These are phyloP conservation scores for Patella ulyssiponensis DNA, from an alignment of 2,888 invertebrate genomes.

Conservation along the genomic window DNA sequence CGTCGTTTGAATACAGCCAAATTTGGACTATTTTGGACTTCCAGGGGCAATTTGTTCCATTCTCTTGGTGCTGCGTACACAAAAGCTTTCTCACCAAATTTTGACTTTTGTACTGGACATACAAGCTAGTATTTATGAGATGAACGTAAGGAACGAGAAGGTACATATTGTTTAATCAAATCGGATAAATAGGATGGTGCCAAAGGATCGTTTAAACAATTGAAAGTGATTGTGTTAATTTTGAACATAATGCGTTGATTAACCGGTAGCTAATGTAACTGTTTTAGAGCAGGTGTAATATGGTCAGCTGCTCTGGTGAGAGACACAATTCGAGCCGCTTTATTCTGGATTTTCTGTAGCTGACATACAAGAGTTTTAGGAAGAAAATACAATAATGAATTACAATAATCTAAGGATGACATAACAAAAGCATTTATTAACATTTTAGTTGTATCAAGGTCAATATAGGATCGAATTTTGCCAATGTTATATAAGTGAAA, in stretches of 20 bases:
- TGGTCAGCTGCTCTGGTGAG: neutral
- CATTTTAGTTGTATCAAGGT: neutral
- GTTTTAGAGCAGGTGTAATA: conserved; percentile 9
- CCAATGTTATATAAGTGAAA: conserved; percentile 18
- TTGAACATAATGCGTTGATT: neutral
- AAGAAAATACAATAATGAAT: neutral
- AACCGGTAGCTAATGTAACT: conserved; percentile 18
- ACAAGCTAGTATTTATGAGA: too few species aligned
- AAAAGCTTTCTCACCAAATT: too few species aligned
- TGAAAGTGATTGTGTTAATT: too few species aligned
- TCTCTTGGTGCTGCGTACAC: too few species aligned
- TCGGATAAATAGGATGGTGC: too few species aligned
- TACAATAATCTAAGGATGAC: conserved; percentile 9
- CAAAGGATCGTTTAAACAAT: too few species aligned
- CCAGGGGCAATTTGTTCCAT: too few species aligned
- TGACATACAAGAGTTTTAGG: neutral
- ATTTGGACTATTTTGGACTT: too few species aligned
- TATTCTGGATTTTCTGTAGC: conserved; percentile 19
- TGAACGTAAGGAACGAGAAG: too few species aligned
- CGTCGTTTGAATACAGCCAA: too few species aligned
- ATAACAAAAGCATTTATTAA: neutral
- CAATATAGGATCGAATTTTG: neutral
- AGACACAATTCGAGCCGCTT: conserved; percentile 19
- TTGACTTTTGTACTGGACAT: too few species aligned
- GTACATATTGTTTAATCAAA: too few species aligned